Conservation (phyloP, 2,797 vertebrate genomes). For the Crocidura indochinensis region DNA sequence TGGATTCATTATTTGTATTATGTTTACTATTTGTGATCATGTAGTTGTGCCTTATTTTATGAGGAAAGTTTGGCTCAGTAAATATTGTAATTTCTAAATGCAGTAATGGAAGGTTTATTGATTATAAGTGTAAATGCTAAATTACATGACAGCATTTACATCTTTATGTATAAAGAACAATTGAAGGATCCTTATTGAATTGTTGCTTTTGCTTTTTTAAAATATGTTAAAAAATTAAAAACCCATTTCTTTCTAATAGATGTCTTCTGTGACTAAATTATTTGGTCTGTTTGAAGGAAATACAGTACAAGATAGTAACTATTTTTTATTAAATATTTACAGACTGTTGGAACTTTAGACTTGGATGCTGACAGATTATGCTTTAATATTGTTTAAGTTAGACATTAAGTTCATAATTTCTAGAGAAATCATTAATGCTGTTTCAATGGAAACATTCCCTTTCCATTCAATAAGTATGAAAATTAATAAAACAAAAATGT, state of each 20-base stretch:
- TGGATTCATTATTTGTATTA: conserved; percentile 88
- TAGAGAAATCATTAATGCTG: conserved; percentile 53
- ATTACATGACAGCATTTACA: conserved; percentile 79
- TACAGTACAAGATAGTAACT: conserved; percentile 39
- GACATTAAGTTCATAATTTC: conserved; percentile 65
- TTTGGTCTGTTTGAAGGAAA: conserved; percentile 62
- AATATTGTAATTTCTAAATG: conserved; percentile 89
- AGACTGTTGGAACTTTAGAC: conserved; percentile 45
- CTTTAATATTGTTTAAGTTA: conserved; percentile 52
- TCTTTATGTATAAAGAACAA: conserved; percentile 85
- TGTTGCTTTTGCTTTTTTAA: conserved; percentile 93
- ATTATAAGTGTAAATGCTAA: conserved; percentile 85
- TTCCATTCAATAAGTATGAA: conserved; percentile 53
- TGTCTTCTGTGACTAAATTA: conserved; percentile 79
- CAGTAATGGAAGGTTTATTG: conserved; percentile 82
- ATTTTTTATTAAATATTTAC: conserved; percentile 62
- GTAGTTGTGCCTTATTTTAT: conserved; percentile 94
- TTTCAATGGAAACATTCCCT: conserved; percentile 56
- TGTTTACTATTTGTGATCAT: conserved; percentile 91
- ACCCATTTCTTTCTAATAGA: conserved; percentile 92
- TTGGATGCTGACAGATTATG: neutral
- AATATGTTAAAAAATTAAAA: conserved; percentile 93
- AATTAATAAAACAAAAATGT: conserved; percentile 69
- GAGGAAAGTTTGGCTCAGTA: conserved; percentile 88
- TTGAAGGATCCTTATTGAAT: conserved; percentile 90